Conservation (phyloP, 2,113 vertebrate genomes). For the Noctilio leporinus region DNA sequence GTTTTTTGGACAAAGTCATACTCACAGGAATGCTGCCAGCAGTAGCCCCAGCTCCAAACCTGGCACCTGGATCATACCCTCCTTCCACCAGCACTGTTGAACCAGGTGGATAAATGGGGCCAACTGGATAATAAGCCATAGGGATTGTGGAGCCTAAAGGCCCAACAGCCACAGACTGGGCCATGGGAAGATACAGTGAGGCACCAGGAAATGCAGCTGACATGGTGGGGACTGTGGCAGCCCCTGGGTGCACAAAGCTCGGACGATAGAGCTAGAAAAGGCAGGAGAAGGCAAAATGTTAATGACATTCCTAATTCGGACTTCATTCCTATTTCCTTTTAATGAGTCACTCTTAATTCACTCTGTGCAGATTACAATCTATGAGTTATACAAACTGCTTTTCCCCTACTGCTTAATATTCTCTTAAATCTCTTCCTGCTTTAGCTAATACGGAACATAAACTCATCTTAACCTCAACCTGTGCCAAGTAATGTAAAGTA, state of each 20-base stretch:
- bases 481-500: neutral
- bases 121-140: conserved; percentile 94
- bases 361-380: neutral
- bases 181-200: conserved; percentile 91
- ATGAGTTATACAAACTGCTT: neutral
- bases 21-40: conserved; percentile 90
- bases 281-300: neutral
- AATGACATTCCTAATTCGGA: neutral
- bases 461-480: conserved; percentile 18
- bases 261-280: conserved; percentile 90
- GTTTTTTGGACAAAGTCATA: conserved; percentile 55
- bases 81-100: conserved; percentile 92
- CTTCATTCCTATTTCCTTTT: neutral
- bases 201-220: conserved; percentile 88
- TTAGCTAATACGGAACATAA: neutral
- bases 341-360: neutral
- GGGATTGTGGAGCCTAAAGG: conserved; percentile 88
- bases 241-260: conserved; percentile 91
- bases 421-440: neutral
- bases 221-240: conserved; percentile 89
- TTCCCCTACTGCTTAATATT: neutral
- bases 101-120: conserved; percentile 87
- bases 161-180: conserved; percentile 85
- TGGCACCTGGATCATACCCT: conserved; percentile 90
- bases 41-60: conserved; percentile 85